phyloP scores from a whole-genome alignment of 2,888 invertebrate genomes.

The Panzeria rudis region DNA sequence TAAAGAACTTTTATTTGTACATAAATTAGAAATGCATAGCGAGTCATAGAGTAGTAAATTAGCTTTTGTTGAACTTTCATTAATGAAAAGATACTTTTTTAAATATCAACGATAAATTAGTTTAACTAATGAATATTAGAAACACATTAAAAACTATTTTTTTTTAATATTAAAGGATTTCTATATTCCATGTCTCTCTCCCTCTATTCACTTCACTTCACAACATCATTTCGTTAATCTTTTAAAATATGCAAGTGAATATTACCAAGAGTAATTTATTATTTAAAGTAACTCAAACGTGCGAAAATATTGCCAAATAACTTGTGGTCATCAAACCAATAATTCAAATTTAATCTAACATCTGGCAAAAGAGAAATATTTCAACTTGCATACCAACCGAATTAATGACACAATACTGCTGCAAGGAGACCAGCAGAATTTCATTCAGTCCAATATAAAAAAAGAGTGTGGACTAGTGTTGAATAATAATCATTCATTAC shows the following conservation, averaged over 20 bases:
- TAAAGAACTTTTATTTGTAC: no score
- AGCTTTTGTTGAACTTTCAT: no score
- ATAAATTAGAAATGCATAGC: no score
- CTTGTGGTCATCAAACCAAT: constrained; percentile 56
- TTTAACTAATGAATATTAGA: background rate
- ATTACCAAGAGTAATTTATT: constrained; percentile 44
- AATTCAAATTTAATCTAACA: constrained; percentile 57
- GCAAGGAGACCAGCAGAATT: background rate
- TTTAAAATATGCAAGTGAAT: background rate
- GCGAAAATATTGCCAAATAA: constrained; percentile 60
- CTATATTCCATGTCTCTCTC: background rate
- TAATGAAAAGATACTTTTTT: no score
- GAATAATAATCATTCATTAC: constrained; percentile 28
- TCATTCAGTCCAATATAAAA: background rate
- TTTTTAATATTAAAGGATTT: background rate
- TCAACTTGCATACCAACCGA: constrained; percentile 7
- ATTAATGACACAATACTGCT: constrained; percentile 18
- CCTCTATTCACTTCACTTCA: background rate
- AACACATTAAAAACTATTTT: background rate
- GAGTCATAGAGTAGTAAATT: no score
- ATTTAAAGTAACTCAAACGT: constrained; percentile 39
- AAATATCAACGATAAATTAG: background rate
- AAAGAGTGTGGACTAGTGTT: background rate
- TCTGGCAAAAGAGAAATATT: constrained; percentile 19
- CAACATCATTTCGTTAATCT: background rate